These are phyloP conservation scores for Rhinogobio ventralis DNA, from an alignment of 2,797 vertebrate species.

Conservation along the genomic window DNA sequence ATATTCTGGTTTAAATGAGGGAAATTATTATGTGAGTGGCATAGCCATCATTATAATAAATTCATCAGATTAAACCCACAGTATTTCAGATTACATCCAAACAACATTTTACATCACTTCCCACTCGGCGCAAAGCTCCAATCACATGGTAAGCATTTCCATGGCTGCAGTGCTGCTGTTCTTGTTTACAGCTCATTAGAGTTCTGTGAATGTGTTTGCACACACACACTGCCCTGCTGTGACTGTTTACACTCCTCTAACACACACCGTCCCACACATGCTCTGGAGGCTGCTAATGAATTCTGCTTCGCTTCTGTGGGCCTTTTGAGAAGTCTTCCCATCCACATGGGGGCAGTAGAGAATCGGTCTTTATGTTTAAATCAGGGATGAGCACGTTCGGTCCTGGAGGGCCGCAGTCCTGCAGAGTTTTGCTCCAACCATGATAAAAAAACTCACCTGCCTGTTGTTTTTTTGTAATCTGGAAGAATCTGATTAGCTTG, in stretches of 20 bases:
- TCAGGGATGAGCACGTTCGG: background rate
- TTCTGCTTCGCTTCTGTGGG: background rate
- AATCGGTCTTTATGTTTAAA: constrained; percentile 31
- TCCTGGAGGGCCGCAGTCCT: background rate
- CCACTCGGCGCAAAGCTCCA: background rate
- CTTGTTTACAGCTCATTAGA: constrained; percentile 46
- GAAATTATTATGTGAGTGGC: background rate
- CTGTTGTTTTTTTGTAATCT: background rate
- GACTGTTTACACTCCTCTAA: constrained; percentile 51
- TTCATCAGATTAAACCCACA: constrained; percentile 21
- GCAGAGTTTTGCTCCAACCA: background rate
- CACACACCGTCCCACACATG: constrained; percentile 24
- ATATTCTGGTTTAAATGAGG: constrained; percentile 14
- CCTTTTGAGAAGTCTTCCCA: constrained; percentile 23
- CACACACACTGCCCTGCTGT: constrained; percentile 39
- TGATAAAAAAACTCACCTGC: background rate
- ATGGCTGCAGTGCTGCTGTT: constrained; percentile 37
- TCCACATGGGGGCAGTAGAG: constrained; percentile 27
- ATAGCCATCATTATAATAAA: constrained; percentile 6
- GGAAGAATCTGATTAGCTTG: background rate
- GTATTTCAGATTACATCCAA: background rate
- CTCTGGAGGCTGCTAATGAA: constrained; percentile 29
- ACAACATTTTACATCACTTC: constrained; percentile 13
- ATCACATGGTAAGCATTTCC: constrained; percentile 33
- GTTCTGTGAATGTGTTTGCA: constrained; percentile 41